Evolutionary conservation across 2,888 invertebrate species (phyloP).

Genomic region (Epiperipatus broadwayi): DNA sequence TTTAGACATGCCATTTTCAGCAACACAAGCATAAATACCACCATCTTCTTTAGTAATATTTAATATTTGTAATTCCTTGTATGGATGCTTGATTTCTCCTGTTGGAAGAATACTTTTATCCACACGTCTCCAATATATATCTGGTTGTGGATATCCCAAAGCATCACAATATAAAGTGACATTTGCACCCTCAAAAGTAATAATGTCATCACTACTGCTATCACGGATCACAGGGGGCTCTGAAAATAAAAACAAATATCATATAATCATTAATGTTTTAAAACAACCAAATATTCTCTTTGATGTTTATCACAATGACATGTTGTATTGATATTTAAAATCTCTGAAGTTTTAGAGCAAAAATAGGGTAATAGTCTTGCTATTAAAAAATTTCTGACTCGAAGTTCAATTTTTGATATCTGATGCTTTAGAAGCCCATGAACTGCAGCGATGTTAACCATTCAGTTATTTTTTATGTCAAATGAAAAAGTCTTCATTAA

Average conservation of each 20-base stretch:
- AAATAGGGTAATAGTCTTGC: no score
- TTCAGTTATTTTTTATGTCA: no score
- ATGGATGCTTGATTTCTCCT: conserved; percentile 42
- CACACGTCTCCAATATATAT: conserved; percentile 72
- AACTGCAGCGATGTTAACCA: no score
- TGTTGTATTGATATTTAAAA: no score
- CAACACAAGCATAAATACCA: conserved; percentile 82
- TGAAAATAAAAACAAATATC: conserved; percentile 15
- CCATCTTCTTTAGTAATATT: conserved; percentile 66
- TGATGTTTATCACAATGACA: no score
- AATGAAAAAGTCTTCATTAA: no score
- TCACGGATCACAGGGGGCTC: conserved; percentile 77
- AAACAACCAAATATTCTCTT: no score
- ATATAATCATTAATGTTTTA: no score
- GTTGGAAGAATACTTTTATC: conserved; percentile 80
- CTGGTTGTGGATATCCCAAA: conserved; percentile 59
- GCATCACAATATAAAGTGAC: conserved; percentile 72
- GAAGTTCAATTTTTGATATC: no score
- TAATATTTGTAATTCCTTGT: conserved; percentile 55
- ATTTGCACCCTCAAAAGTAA: conserved; percentile 51
- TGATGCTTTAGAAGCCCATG: no score
- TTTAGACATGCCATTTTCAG: conserved; percentile 29
- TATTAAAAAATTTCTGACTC: no score
- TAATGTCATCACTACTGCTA: conserved; percentile 66
- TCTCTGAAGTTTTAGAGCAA: no score